Evolutionary conservation across 1,140 invertebrate species (phyloP).

Genomic region (Ceratina calcarata): DNA sequence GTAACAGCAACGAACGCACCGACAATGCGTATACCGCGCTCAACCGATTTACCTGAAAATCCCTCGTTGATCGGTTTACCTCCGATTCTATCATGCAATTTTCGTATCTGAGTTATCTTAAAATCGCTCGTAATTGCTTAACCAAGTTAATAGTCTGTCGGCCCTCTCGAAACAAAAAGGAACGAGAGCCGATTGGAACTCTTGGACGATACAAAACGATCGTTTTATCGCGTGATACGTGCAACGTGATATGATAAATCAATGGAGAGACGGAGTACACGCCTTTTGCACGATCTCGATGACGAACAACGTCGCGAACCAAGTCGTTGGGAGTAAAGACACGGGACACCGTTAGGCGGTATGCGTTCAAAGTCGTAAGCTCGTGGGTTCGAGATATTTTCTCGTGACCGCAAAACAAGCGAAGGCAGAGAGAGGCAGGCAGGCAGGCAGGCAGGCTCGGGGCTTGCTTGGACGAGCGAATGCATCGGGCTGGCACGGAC

Average conservation of each 20-base stretch:
- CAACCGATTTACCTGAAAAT: slow-evolving; percentile 61
- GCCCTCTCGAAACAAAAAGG: background rate
- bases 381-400: slow-evolving; percentile 58
- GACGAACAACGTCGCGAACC: slow-evolving; percentile 18
- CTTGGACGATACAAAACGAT: background rate
- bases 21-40: slow-evolving; percentile 64
- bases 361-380: slow-evolving; percentile 38
- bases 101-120: too few relatives aligned
- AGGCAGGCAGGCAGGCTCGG: background rate
- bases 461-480: slow-evolving; percentile 61
- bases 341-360: slow-evolving; percentile 37
- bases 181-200: background rate
- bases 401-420: slow-evolving; percentile 61
- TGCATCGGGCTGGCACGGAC: slow-evolving; percentile 44
- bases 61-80: slow-evolving; percentile 7
- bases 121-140: background rate
- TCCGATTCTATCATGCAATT: background rate
- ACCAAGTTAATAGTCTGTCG: background rate
- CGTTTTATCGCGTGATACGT: too few relatives aligned
- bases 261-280: too few relatives aligned
- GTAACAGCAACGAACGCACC: slow-evolving; percentile 55
- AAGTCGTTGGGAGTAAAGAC: slow-evolving; percentile 7
- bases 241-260: too few relatives aligned
- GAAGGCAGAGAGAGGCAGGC: slow-evolving; percentile 15
- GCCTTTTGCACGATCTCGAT: too few relatives aligned